phyloP scores from a whole-genome alignment of 1,140 invertebrate species.

The Drosophila nasuta region DNA sequence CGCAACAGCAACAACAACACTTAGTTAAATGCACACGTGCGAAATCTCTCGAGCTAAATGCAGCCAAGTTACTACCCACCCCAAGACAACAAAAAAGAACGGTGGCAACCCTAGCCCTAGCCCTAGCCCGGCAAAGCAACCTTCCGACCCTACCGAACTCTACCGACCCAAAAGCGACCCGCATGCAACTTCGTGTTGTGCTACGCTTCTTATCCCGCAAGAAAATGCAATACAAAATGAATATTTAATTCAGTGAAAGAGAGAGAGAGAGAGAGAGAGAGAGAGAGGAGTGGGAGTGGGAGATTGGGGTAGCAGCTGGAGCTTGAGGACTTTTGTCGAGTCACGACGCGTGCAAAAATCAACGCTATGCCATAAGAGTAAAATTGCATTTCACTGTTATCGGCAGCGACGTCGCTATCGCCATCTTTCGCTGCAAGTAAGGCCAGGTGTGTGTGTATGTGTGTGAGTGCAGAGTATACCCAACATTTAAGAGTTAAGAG shows the following conservation, averaged over 20 bases:
- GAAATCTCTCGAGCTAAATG: slow-evolving; percentile 78
- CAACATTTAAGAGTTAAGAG: neutral
- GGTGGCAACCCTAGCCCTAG: neutral
- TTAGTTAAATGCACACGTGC: slow-evolving; percentile 78
- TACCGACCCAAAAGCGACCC: neutral
- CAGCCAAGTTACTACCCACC: slow-evolving; percentile 43
- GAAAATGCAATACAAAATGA: slow-evolving; percentile 80
- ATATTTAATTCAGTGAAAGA: slow-evolving; percentile 63
- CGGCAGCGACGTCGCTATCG: slow-evolving; percentile 30
- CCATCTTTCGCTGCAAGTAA: neutral
- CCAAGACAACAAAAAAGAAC: too few species aligned
- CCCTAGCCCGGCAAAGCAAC: neutral
- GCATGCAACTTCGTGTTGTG: slow-evolving; percentile 10
- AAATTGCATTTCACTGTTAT: slow-evolving; percentile 77
- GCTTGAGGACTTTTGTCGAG: slow-evolving; percentile 32
- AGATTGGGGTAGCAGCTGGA: slow-evolving; percentile 7
- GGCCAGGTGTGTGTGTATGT: slow-evolving; percentile 41
- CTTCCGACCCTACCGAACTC: neutral
- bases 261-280: neutral
- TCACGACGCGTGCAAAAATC: slow-evolving; percentile 64
- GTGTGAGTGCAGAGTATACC: neutral
- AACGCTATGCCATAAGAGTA: slow-evolving; percentile 71
- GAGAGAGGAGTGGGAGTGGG: neutral
- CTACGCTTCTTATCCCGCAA: slow-evolving; percentile 34
- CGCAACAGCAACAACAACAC: slow-evolving; percentile 20